Percentiles rank a stretch among this genome's conserved stretches.
Evolutionary conservation across 2,113 vertebrate species (phyloP).

Genomic region (Xiphophorus couchianus): DNA sequence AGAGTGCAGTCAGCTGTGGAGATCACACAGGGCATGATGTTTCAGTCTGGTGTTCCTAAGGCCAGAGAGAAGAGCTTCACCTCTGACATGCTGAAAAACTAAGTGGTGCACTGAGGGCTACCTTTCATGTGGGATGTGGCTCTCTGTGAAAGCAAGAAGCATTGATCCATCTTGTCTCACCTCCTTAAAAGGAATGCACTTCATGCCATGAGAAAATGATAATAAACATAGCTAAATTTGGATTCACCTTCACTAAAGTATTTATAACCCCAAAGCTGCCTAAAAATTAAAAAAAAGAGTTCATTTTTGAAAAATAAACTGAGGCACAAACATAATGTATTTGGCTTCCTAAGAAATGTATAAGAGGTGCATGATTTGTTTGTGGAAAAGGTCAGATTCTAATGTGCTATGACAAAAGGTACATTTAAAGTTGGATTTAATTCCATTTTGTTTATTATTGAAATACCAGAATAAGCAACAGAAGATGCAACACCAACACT

Average conservation of each 20-base stretch:
- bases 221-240: conserved; percentile 18
- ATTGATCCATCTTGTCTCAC: conserved; percentile 17
- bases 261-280: conserved; percentile 27
- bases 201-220: not conserved
- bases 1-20: conserved; percentile 44
- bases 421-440: too few species aligned
- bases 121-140: not conserved
- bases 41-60: conserved; percentile 23
- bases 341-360: conserved; percentile 4
- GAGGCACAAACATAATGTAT: not conserved
- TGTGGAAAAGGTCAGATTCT: not conserved
- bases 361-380: not conserved
- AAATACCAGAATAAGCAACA: too few species aligned
- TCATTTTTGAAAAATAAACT: not conserved
- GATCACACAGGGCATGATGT: conserved; percentile 33
- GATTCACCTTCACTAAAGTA: conserved; percentile 13
- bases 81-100: conserved; percentile 24
- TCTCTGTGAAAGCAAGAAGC: not conserved
- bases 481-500: not conserved
- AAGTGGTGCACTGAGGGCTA: conserved; percentile 30
- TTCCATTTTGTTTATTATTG: too few species aligned
- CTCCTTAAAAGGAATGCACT: conserved; percentile 28
- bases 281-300: not conserved
- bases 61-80: conserved; percentile 37
- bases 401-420: not conserved